Evolutionary conservation across 2,113 vertebrate genomes (phyloP).

Genomic region (Sinocyclocheilus maitianheensis): DNA sequence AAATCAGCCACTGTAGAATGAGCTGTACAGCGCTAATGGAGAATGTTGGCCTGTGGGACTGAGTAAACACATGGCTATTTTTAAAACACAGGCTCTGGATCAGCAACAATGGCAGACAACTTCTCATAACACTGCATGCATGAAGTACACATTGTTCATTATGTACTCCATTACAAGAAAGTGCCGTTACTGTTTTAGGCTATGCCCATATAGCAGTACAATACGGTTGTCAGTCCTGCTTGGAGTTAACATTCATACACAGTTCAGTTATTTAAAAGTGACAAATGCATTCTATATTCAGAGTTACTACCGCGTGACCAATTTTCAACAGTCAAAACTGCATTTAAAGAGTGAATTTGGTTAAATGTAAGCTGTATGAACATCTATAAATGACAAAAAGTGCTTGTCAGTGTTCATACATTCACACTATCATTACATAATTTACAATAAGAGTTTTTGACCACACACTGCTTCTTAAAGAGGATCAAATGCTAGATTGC

Average conservation of each 20-base stretch:
- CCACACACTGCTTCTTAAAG: neutral
- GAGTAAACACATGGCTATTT: slow-evolving; percentile 20
- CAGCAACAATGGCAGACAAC: neutral
- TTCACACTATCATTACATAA: neutral
- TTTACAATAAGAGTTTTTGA: neutral
- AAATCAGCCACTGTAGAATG: neutral
- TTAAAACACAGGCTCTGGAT: slow-evolving; percentile 25
- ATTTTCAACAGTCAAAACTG: neutral
- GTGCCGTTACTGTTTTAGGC: neutral
- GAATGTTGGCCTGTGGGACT: neutral
- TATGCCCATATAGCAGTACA: neutral
- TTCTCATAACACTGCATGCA: slow-evolving; percentile 6
- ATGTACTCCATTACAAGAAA: slow-evolving; percentile 8
- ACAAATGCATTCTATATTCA: neutral
- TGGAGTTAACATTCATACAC: neutral
- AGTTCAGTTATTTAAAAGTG: neutral
- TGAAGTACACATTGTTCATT: neutral
- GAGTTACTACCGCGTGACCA: neutral
- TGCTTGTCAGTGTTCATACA: neutral
- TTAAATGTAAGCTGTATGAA: too few relatives aligned
- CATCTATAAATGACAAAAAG: neutral
- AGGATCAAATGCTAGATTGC: neutral
- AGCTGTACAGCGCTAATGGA: neutral
- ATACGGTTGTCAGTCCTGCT: neutral
- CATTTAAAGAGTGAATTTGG: neutral